Base-by-base conservation (phyloP, 2,113 vertebrate species). In the Electrona antarctica region DNA sequence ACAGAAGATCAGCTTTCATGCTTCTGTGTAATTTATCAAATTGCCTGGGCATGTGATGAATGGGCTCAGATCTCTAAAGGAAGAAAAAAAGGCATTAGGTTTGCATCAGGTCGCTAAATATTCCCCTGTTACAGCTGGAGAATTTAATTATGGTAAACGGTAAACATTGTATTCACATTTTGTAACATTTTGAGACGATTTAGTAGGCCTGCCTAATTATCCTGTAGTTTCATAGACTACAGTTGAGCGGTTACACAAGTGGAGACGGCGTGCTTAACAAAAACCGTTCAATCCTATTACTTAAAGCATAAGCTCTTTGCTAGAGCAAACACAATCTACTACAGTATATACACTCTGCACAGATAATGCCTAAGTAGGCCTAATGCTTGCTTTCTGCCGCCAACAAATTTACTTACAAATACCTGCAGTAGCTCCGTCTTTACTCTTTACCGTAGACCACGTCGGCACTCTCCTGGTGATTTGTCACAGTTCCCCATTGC, bases 21-120 rank as follows among this genome's bases (percentile, higher is more conserved):
- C 88, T 79, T 83, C 73, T 82, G 80, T 83, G 83, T 88, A 85
- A 88, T 92, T 90, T 83, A 85, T 90, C 88, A 90, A 88, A 89
- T 89, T 85, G 85, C 84, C 71, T 75, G 85, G 83, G 83, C 83
- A 77, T 83, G 82, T 84, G 86, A 89, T 84, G 82, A 90, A 90
- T 85, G 78, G 81, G 79, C 76, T 60, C 66, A 48, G 67, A 87
- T 87, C 88, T 89, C 77, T 69, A 71, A 79, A 81, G 73, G 10
- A 8, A 46, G 64, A 72, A 73, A 60, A 70, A 74, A 76, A 58
- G 71, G 76, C 73, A 79, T 54, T 80, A 79, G 74, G 77, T 83
- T 77, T 80, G 74, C 76, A 81, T 86, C 83, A 83, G 81, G 75
- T 80, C 12, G 60, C 78, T 64, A 77, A 41, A 77, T 80, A 70